phyloP scores from a whole-genome alignment of 2,797 vertebrate genomes.

The Dendrocincla fuliginosa region DNA sequence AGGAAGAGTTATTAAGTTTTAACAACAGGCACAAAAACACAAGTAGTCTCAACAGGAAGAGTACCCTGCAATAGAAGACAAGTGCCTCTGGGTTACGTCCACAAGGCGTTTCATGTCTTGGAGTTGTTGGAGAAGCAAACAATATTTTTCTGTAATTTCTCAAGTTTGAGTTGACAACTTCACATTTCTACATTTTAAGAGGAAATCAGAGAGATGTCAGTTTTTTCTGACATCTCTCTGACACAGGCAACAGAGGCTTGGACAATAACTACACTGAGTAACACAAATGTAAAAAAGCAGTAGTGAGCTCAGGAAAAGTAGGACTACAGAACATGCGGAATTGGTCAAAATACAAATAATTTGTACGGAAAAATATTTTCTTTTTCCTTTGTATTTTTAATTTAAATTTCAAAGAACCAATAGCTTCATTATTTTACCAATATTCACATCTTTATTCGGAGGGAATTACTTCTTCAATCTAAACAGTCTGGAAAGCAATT shows the following conservation, averaged over 20 bases:
- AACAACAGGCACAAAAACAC: neutral
- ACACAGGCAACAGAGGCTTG: neutral
- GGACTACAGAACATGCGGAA: neutral
- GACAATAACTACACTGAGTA: neutral
- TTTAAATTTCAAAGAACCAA: neutral
- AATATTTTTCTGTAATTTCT: neutral
- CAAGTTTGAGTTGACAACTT: neutral
- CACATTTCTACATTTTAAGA: neutral
- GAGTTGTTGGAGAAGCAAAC: neutral
- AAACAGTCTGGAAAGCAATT: neutral
- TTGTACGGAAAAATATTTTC: neutral
- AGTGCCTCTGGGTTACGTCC: neutral
- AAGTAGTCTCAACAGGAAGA: slow-evolving; percentile 3
- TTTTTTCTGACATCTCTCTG: neutral
- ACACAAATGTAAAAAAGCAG: neutral
- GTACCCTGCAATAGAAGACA: neutral
- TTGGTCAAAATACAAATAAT: neutral
- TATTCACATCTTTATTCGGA: neutral
- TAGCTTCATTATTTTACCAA: neutral
- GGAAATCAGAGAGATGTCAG: neutral
- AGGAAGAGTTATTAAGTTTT: slow-evolving; percentile 56
- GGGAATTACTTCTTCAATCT: neutral
- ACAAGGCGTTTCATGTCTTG: neutral
- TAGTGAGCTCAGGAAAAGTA: neutral
- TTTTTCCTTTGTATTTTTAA: neutral